phyloP scores from a whole-genome alignment of 2,113 vertebrate genomes.

The Xerus inauris region DNA sequence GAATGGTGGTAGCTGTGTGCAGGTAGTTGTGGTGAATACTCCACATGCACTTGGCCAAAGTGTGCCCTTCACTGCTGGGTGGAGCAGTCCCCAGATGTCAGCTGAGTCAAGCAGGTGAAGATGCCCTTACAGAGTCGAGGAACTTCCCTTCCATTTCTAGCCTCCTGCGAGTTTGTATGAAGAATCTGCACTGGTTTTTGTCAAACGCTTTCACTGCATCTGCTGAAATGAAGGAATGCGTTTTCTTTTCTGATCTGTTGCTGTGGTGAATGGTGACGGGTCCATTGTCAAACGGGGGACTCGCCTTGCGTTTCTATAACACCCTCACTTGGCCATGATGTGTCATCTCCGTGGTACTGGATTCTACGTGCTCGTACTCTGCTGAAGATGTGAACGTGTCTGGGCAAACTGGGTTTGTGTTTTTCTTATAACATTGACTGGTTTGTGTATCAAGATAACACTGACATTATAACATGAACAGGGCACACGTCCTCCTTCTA shows the following conservation, averaged over 20 bases:
- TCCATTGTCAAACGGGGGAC: background rate
- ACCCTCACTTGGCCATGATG: background rate
- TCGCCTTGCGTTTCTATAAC: background rate
- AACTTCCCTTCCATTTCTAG: background rate
- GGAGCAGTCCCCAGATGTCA: background rate
- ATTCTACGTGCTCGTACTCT: background rate
- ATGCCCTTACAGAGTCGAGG: background rate
- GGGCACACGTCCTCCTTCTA: no score
- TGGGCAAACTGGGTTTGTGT: background rate
- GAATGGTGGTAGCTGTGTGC: background rate
- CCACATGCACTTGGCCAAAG: background rate
- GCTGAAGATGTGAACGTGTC: background rate
- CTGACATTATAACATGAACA: no score
- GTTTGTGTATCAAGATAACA: background rate
- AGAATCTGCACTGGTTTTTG: background rate
- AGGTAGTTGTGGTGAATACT: background rate
- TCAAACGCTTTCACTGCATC: background rate
- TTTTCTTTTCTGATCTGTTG: background rate
- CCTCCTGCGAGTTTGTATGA: background rate
- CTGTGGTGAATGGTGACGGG: background rate
- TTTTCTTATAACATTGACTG: background rate
- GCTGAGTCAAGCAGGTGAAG: background rate
- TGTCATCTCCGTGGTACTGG: background rate
- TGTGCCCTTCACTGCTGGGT: background rate
- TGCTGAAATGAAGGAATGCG: background rate